Percentiles rank a stretch among this genome's conserved stretches.
phyloP scores from a whole-genome alignment of 2,113 vertebrate genomes.

The Chroicocephalus ridibundus region DNA sequence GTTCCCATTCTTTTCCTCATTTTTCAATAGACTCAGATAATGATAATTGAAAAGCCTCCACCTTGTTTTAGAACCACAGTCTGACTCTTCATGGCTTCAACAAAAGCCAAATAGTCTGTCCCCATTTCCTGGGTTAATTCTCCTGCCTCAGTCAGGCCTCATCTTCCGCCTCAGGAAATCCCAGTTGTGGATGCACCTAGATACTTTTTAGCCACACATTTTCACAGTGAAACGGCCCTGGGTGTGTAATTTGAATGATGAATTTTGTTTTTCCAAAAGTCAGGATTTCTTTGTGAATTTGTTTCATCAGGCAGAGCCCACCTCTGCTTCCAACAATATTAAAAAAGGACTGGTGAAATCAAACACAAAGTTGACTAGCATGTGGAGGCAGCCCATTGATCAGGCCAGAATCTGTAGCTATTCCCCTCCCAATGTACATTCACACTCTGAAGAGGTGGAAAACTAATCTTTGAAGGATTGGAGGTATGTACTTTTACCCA shows the following conservation, averaged over 20 bases:
- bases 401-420: background rate
- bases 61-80: conserved; percentile 15
- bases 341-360: background rate
- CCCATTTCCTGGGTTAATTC: conserved; percentile 8
- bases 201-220: background rate
- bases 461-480: background rate
- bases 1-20: background rate
- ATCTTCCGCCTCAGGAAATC: background rate
- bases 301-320: background rate
- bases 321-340: background rate
- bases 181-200: background rate
- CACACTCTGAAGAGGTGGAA: background rate
- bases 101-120: conserved; percentile 14
- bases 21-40: background rate
- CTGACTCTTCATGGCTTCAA: background rate
- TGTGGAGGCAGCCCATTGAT: background rate
- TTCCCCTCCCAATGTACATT: background rate
- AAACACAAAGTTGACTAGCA: background rate
- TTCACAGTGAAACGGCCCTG: background rate
- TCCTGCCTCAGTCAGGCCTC: background rate
- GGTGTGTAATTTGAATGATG: background rate
- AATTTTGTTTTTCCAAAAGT: background rate
- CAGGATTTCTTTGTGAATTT: background rate
- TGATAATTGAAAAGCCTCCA: conserved; percentile 39
- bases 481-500: background rate